Evolutionary conservation across 2,888 invertebrate genomes (phyloP).

Genomic region (Charanyca ferruginea): DNA sequence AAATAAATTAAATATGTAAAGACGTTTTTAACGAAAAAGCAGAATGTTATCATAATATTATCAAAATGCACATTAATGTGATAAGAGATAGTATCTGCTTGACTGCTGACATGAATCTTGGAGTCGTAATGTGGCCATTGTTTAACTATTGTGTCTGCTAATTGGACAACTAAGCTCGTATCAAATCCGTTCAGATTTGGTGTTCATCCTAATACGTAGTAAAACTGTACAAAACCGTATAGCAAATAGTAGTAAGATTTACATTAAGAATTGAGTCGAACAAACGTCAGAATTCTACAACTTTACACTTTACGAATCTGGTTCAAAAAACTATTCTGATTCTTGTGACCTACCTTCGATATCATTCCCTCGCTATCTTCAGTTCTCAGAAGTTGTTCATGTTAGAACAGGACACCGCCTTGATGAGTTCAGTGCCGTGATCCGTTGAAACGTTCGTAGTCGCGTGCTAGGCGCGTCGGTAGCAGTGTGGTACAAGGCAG

Average conservation of each 20-base stretch:
- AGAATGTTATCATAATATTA: no score
- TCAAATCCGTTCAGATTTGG: no score
- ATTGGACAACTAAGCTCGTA: no score
- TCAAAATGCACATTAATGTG: no score
- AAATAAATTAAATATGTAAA: no score
- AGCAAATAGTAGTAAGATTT: slow-evolving; percentile 3
- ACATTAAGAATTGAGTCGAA: slow-evolving; percentile 35
- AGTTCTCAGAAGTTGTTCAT: slow-evolving; percentile 58
- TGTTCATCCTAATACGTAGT: no score
- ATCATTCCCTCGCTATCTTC: slow-evolving; percentile 30
- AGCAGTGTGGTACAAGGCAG: slow-evolving; percentile 45
- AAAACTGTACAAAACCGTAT: neutral
- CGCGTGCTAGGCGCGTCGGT: slow-evolving; percentile 78
- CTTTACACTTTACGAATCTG: slow-evolving; percentile 40
- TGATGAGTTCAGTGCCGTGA: slow-evolving; percentile 70
- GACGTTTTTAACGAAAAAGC: no score
- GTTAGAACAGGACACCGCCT: slow-evolving; percentile 57
- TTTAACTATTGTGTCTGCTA: no score
- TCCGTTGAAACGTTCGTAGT: slow-evolving; percentile 77
- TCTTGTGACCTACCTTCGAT: slow-evolving; percentile 50
- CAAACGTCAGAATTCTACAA: slow-evolving; percentile 34
- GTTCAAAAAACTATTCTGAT: slow-evolving; percentile 27
- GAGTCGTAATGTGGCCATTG: no score
- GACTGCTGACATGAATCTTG: no score
- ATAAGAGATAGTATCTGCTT: no score